A percentile compares a stretch with the other conserved stretches of the same genome.
Evolutionary conservation across 23 tunicate genomes (phyloP).

Genomic region (Trididemnum miniatum): DNA sequence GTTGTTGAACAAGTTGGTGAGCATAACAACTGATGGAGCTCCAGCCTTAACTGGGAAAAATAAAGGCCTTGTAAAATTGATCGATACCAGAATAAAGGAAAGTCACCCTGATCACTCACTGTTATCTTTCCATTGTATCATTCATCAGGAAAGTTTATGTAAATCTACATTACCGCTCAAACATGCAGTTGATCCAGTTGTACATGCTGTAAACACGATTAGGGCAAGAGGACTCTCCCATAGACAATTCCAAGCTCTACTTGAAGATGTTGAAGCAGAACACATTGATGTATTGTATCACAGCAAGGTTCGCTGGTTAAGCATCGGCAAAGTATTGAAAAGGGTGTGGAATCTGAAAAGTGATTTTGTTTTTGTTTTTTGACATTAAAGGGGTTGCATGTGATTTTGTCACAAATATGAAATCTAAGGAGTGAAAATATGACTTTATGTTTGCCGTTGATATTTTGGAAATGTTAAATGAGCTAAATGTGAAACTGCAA

Average conservation of each 20-base stretch:
- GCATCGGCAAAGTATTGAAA: slow-evolving; percentile 42
- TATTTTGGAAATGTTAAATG: slow-evolving; percentile 30
- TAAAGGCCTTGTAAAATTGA: slow-evolving; percentile 22
- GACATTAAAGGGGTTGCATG: slow-evolving; percentile 29
- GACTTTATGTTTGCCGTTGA: slow-evolving; percentile 48
- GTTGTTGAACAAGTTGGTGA: slow-evolving; percentile 7
- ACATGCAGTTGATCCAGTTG: slow-evolving; percentile 31
- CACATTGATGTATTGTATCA: slow-evolving; percentile 50
- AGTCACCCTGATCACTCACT: not conserved
- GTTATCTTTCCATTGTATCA: slow-evolving; percentile 15
- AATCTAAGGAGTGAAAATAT: slow-evolving; percentile 9
- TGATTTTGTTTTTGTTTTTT: slow-evolving; percentile 36
- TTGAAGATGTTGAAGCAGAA: slow-evolving; percentile 37
- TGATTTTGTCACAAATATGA: slow-evolving; percentile 28
- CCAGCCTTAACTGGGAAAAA: slow-evolving; percentile 45
- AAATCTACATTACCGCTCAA: slow-evolving; percentile 33
- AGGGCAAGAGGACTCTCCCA: slow-evolving; percentile 47
- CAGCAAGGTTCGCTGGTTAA: slow-evolving; percentile 49
- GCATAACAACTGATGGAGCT: slow-evolving; percentile 60
- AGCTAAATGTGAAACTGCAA: slow-evolving; percentile 31
- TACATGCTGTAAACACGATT: slow-evolving; percentile 37
- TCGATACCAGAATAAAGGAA: slow-evolving; percentile 19
- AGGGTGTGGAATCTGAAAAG: slow-evolving; percentile 30
- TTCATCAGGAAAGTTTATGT: slow-evolving; percentile 40
- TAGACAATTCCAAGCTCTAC: slow-evolving; percentile 34